Base-by-base conservation (phyloP, 2,888 invertebrate species). In the Morpho helenor region DNA sequence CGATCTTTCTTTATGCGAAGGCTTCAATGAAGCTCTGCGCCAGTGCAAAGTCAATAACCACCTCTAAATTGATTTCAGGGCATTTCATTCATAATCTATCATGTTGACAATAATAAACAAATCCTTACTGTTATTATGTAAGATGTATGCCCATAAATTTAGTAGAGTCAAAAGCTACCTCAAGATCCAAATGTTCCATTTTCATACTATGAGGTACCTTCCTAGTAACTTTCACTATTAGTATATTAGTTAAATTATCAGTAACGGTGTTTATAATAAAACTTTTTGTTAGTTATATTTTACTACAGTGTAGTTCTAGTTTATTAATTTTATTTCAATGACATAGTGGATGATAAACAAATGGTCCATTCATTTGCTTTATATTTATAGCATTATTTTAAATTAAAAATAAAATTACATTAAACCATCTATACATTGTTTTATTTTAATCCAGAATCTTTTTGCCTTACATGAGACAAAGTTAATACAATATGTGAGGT, bases 21-120 rank as follows among this genome's bases (percentile, higher is more conserved):
- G 99, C 61, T 99, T 99, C 88, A 99, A 98, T 79, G 98, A 99
- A 83, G 98, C 98, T 57, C 92, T 99, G 62, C 95, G 97, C 74
- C 97, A 99, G 81, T 99, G 99, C 95, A 98, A 97, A 91, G 73
- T 93, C 66, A 92, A 94, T 79, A 93, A 96, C 87, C 94, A 95
- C 93, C 75, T 94, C 79, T 92, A 91, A 84, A 78, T 57, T 44
- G 45, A 45, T 60, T 72, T 75, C 78, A 75, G 46, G 56, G 52
- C 58, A 58, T 57, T 50, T 59, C 60, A 68, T 59, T 56, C 72
- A 31, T 75, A 72, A 63, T n/a, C n/a, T n/a, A n/a, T 68, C 57
- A 66, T 74, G 49, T 66, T 70, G 52, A 70, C 75, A 10, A 63
- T 64, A 61, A 69, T 64, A 57, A 73, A 56, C 3, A 61, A 55